Base-by-base conservation (phyloP, 1,140 invertebrate genomes). In the Trichonephila clavata region DNA sequence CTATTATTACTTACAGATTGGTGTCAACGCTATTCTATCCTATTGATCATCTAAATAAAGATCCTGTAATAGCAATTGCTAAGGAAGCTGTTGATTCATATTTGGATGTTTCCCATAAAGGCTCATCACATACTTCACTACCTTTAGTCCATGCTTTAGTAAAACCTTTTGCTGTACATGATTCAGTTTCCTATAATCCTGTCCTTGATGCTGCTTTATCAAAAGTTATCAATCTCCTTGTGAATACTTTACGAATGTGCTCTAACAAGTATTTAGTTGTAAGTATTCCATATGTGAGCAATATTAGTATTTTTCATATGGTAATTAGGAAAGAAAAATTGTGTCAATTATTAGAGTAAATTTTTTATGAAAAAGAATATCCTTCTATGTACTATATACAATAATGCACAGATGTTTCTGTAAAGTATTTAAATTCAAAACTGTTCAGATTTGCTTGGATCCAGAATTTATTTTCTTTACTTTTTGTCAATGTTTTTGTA, bases 221-320 rank as follows among this genome's bases (percentile, higher is more conserved):
- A 7, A 95, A 96, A 95, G 95, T 97, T 80, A 95, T 97, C 6
- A 95, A 95, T 77, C 94, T 95, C 8, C 94, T 97, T 24, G 95
- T 96, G 61, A 95, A 95, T 50, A 95, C 95, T 68, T 94, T 97
- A n/a, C 95, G 97, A 95, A 96, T 96, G 32, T 96, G 97, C 13
- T 96, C 96, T 90, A 97, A 96, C 90, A 97, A 97, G 95, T 96
- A 96, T 95, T 96, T 97, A 94, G 96, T 96, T 94, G 97, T 97
- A 95, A 97, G 84, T 93, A 27, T 83, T n/a, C 18, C 80, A 4
- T 39, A 39, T 59, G 5, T 24, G 59, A 0, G 21, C 10, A 18
- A 77, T 97, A 96, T 90, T 21, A 94, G 10, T 20, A 20, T 24
- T 13, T 18, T 83, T 50, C 71, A 83, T 83, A n/a, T 50, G 1